phyloP scores from a whole-genome alignment of 2,888 invertebrate genomes.

The Teleogryllus oceanicus region DNA sequence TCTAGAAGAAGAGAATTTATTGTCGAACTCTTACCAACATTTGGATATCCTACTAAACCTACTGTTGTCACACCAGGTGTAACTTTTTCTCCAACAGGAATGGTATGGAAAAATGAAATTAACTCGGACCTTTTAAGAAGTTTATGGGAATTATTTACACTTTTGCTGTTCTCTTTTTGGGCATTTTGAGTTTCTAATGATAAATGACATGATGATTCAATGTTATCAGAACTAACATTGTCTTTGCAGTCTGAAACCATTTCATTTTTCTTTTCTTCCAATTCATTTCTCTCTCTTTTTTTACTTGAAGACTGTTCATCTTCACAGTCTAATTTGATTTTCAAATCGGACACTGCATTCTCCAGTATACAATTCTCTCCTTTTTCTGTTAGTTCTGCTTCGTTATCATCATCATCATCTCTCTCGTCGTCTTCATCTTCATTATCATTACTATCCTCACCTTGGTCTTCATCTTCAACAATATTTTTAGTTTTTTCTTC shows the following conservation, averaged over 20 bases:
- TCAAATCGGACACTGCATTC: too few relatives aligned
- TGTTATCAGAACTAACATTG: too few relatives aligned
- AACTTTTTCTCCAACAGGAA: conserved; percentile 54
- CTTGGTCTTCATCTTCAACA: not conserved
- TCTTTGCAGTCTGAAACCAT: not conserved
- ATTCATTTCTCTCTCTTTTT: too few relatives aligned
- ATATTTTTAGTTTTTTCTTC: conserved; percentile 45
- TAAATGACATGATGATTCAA: too few relatives aligned
- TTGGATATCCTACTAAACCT: conserved; percentile 96
- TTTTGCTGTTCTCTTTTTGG: too few relatives aligned
- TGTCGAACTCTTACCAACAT: conserved; percentile 99
- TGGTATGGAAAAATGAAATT: conserved; percentile 64
- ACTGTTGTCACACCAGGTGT: conserved; percentile 66
- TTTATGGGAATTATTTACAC: not conserved
- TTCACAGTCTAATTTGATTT: too few relatives aligned
- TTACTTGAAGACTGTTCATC: too few relatives aligned
- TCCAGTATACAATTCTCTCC: conserved; percentile 42
- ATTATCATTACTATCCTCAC: conserved; percentile 27
- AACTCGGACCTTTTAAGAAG: conserved; percentile 59
- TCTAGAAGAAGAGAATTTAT: conserved; percentile 86
- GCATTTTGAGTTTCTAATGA: too few relatives aligned
- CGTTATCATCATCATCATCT: conserved; percentile 37
- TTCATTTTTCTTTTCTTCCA: conserved; percentile 42
- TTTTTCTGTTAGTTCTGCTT: conserved; percentile 39
- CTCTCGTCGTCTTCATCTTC: conserved; percentile 42